Base-by-base conservation (phyloP, 2,113 vertebrate species). In the cat (Felis catus) region DNA sequence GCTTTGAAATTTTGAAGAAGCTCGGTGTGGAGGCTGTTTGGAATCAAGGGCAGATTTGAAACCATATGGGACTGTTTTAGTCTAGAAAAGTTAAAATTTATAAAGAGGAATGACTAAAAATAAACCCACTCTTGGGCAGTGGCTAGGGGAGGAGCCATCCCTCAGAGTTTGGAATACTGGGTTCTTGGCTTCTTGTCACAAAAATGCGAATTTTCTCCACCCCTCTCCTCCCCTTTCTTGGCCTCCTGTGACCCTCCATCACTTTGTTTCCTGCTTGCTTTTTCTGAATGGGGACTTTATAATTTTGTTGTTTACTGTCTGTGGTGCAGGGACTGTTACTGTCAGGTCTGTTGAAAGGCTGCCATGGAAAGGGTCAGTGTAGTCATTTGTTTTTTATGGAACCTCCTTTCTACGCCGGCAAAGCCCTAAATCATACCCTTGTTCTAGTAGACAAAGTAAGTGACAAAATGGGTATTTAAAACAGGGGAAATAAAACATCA, bases 31-130 rank as follows among this genome's bases (percentile, higher is more conserved):
- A 91, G 94, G 86, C 92, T 76, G 80, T 88, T 97, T 97, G 65
- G 97, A 94, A 87, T 91, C 61, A 53, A 96, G 71, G 95, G 84
- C 94, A 84, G 81, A 96, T 97, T 96, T 98, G 92, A 97, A 98
- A 97, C 92, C 97, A 98, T 97, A 97, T 98, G 98, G 97, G 84
- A 92, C 71, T 94, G 71, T 96, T 97, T 98, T 98, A 90, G 70
- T 41, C 97, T 63, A 97, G 95, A 98, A 95, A 91, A 87, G n/a
- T 95, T 79, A 90, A 97, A 98, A 93, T 97, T 71, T 21, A 15
- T 93, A 93, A 96, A 91, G 84, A 61, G 70, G 48, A 48, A 78
- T 93, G 13, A 80, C 93, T 71, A 82, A 92, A 94, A 96, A 97
- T 68, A 91, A 97, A 98, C 70, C 15, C 33, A 9, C 81, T 96